Base-by-base conservation (phyloP, 1,140 invertebrate genomes). In the Formica exsecta region DNA sequence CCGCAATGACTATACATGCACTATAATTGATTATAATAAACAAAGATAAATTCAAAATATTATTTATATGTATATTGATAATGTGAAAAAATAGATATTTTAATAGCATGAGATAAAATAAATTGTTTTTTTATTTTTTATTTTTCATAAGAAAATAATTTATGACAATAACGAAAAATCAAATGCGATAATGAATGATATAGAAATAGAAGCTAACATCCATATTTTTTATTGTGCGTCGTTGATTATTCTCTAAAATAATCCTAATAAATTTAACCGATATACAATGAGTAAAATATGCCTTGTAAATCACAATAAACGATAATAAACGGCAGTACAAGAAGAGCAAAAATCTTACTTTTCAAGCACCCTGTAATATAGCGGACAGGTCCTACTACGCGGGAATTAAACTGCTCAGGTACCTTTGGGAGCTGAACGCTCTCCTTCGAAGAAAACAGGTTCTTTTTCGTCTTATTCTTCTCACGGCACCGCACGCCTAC, bases 391-490 rank as follows among this genome's bases (percentile, higher is more conserved):
- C 92, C 91, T 93, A 92, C 91, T 93, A 89, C 91, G 90, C 86
- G 86, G 85, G 91, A 92, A 93, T 93, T 93, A 93, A 94, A 93
- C 91, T 92, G 90, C 92, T 90, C 93, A 93, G 93, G 92, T 93
- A 93, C 91, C 90, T 91, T 85, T 68, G 62, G 87, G 86, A 87
- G 87, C 86, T 89, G 89, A 92, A 93, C 81, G 90, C 90, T 91
- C 90, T 91, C 83, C 65, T 87, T 90, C 90, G 85, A 81, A 90
- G 89, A 93, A 90, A 94, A 94, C 93, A 93, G 91, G 93, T 94
- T 94, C 92, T 92, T 93, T 92, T 90, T 90, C 86, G 77, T 90
- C 76, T 65, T 87, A 81, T 87, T 83, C 79, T 86, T 88, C 64
- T 93, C 90, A 90, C 86, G 87, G 85, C 74, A 77, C 73, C 80